Conservation (phyloP, 2,888 invertebrate genomes). For the Tyria jacobaeae region DNA sequence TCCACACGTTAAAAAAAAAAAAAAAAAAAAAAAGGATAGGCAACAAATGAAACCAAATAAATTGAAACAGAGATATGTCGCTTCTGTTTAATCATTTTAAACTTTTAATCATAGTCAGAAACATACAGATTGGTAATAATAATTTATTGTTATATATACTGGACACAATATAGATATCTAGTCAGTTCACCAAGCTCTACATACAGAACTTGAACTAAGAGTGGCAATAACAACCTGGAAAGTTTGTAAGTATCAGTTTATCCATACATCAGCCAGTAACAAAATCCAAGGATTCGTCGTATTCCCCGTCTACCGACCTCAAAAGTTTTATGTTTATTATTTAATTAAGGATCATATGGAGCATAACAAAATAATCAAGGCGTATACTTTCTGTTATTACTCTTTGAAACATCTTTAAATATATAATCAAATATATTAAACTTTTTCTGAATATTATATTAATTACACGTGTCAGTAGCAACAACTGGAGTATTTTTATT, state of each 20-base stretch:
- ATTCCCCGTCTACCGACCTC: not conserved
- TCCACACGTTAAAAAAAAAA: too few relatives aligned
- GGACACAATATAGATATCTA: constrained; percentile 11
- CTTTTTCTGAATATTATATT: too few relatives aligned
- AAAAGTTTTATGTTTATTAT: not conserved
- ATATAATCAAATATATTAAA: too few relatives aligned
- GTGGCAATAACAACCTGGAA: not conserved
- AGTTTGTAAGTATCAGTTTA: not conserved
- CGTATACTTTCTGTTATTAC: too few relatives aligned
- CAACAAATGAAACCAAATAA: not conserved
- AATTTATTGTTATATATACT: constrained; percentile 37
- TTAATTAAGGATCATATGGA: not conserved
- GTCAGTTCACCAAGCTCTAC: not conserved
- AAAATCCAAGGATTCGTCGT: not conserved
- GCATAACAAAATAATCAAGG: not conserved
- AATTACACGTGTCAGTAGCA: too few relatives aligned
- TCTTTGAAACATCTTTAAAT: too few relatives aligned
- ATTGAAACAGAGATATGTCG: constrained; percentile 8
- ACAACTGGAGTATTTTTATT: too few relatives aligned
- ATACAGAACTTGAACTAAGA: not conserved
- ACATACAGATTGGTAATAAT: constrained; percentile 30
- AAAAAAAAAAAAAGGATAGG: too few relatives aligned
- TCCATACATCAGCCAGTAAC: not conserved
- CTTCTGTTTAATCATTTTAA: constrained; percentile 10
- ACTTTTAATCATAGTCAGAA: constrained; percentile 8